Percentiles rank a stretch among this genome's conserved stretches.
Conservation (phyloP, 2,797 vertebrate genomes). For the Pipistrellus pipistrellus region DNA sequence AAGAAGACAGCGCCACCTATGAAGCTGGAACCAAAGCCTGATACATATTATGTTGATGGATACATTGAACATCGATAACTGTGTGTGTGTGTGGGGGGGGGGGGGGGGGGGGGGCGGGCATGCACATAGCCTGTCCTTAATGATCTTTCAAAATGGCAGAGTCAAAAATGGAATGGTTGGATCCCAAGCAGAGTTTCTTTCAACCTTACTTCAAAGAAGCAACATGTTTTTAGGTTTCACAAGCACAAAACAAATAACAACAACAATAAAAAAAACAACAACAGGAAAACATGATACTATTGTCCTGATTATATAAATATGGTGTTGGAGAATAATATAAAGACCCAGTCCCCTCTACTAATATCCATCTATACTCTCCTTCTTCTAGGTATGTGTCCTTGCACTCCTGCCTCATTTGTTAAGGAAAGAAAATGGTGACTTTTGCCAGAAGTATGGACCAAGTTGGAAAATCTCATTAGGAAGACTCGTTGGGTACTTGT, state of each 20-base stretch:
- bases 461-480: not conserved
- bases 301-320: not conserved
- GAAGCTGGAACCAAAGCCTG: not conserved
- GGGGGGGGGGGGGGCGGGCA: accelerated
- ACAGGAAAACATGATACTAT: not conserved
- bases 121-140: not conserved
- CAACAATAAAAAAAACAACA: no score
- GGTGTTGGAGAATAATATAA: not conserved
- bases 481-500: not conserved
- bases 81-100: no score
- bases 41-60: not conserved
- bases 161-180: not conserved
- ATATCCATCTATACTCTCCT: no score
- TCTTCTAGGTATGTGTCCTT: not conserved
- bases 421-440: not conserved
- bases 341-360: not conserved
- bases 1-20: not conserved
- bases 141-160: not conserved
- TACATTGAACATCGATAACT: not conserved
- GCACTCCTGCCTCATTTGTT: not conserved
- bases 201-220: not conserved
- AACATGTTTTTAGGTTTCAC: not conserved
- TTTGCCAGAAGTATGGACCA: not conserved
- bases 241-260: not conserved
- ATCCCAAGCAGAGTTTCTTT: not conserved